A percentile compares a stretch with the other conserved stretches of the same genome.
phyloP scores from a whole-genome alignment of 2,797 vertebrate genomes.

The Morelia viridis region DNA sequence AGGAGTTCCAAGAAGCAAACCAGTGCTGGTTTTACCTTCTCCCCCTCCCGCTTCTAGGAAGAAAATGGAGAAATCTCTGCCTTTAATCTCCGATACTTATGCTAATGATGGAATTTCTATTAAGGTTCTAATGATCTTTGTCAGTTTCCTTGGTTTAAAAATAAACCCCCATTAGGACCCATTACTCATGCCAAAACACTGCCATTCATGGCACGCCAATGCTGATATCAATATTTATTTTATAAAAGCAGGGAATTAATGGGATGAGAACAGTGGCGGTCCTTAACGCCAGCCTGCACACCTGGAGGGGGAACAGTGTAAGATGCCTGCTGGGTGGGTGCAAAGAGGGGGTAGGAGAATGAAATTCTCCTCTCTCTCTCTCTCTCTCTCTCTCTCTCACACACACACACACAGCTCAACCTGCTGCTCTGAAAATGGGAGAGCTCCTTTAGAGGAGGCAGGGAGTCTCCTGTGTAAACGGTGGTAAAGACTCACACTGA shows the following conservation, averaged over 20 bases:
- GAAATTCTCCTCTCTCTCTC: background rate
- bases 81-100: conserved; percentile 44
- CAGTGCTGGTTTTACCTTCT: background rate
- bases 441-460: background rate
- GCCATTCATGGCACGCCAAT: conserved; percentile 27
- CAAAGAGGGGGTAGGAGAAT: background rate
- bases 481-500: no score
- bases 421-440: background rate
- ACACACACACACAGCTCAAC: background rate
- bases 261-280: conserved; percentile 33
- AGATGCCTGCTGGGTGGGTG: background rate
- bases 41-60: background rate
- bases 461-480: background rate
- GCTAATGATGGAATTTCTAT: conserved; percentile 49
- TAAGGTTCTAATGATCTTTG: conserved; percentile 51
- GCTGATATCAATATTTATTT: conserved; percentile 47
- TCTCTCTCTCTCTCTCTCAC: background rate
- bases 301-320: background rate
- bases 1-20: background rate
- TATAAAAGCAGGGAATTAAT: conserved; percentile 35
- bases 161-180: conserved; percentile 43
- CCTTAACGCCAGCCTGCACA: background rate
- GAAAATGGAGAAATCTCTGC: conserved; percentile 40
- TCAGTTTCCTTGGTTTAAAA: conserved; percentile 49
- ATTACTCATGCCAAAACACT: conserved; percentile 47